Evolutionary conservation across 1,140 invertebrate species (phyloP), one percentile per base, ranked within the genome.

Genomic region (Cydia amplana): DNA sequence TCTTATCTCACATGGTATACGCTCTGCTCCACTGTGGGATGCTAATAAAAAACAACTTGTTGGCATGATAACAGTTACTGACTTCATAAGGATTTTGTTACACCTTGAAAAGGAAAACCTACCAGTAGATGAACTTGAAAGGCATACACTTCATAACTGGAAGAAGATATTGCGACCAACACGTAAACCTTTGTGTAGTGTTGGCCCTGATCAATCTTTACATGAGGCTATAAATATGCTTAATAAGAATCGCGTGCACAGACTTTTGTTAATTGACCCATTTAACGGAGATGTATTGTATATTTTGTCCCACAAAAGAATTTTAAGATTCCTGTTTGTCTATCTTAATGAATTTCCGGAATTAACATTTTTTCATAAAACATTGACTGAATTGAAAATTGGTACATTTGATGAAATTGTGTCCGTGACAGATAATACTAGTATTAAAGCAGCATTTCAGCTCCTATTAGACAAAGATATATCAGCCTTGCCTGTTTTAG

Each of bases 291-390:
- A 93, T 80, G 91, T 93, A 18, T 83, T 93, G 18, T 93, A 93
- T 77, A 90, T 93, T 75, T 81, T 93, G 72, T 93, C 91, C 40
- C 91, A 93, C 76, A 93, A 93, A 81, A 88, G 91, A 83, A 91
- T 93, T 77, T 82, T 93, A 74, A 85, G 91, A 74, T 93, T 93
- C 79, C 80, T 93, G 23, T 93, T 93, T 79, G 91, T 93, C 4
- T 93, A 93, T 76, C 81, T 93, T 1, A 93, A 93, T 79, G 91
- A 91, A 81, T 93, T 93, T 80, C 91, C 91, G 16, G 91, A 93
- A 80, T 79, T 93, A 79, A 93, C 90, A 65, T 93, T 93, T 82
- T 91, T 93, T 75, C 91, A 93, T 63, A 91, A 88, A 78, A 88
- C 83, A 51, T 64, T 93, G 76, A 73, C 80, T 49, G 91, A 93